phyloP scores from a whole-genome alignment of 2,888 invertebrate species.

The Odontomyia ornata region DNA sequence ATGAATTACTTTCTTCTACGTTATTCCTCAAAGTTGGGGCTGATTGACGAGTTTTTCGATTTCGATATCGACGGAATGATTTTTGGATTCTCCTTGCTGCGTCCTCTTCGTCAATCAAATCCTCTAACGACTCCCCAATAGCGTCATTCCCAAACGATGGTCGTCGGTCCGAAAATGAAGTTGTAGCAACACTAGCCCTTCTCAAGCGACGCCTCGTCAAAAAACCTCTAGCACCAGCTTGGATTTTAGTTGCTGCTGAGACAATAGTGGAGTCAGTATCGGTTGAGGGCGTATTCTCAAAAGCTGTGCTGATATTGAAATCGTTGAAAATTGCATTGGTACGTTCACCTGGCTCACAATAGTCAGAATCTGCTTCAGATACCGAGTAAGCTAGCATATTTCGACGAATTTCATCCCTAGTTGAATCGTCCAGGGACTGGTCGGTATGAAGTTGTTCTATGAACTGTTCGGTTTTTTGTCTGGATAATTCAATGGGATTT shows the following conservation, averaged over 20 bases:
- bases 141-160: slow-evolving; percentile 61
- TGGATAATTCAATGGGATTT: slow-evolving; percentile 37
- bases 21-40: slow-evolving; percentile 29
- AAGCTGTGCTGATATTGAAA: slow-evolving; percentile 59
- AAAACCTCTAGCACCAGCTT: slow-evolving; percentile 60
- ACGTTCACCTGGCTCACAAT: slow-evolving; percentile 52
- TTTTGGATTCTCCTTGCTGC: slow-evolving; percentile 49
- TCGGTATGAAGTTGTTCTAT: slow-evolving; percentile 44
- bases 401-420: slow-evolving; percentile 57
- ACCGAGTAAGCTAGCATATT: slow-evolving; percentile 61
- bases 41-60: slow-evolving; percentile 46
- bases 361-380: slow-evolving; percentile 61
- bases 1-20: slow-evolving; percentile 25
- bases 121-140: slow-evolving; percentile 60
- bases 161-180: slow-evolving; percentile 55
- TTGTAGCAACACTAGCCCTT: slow-evolving; percentile 56
- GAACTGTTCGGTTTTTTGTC: slow-evolving; percentile 30
- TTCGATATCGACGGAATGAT: slow-evolving; percentile 55
- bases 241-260: slow-evolving; percentile 61
- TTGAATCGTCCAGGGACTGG: slow-evolving; percentile 55
- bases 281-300: slow-evolving; percentile 58
- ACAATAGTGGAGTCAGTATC: slow-evolving; percentile 62
- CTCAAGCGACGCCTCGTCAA: slow-evolving; percentile 58
- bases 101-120: slow-evolving; percentile 55
- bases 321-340: slow-evolving; percentile 54